phyloP scores from a whole-genome alignment of 2,113 vertebrate species.

The Chlamydotis undulata region DNA sequence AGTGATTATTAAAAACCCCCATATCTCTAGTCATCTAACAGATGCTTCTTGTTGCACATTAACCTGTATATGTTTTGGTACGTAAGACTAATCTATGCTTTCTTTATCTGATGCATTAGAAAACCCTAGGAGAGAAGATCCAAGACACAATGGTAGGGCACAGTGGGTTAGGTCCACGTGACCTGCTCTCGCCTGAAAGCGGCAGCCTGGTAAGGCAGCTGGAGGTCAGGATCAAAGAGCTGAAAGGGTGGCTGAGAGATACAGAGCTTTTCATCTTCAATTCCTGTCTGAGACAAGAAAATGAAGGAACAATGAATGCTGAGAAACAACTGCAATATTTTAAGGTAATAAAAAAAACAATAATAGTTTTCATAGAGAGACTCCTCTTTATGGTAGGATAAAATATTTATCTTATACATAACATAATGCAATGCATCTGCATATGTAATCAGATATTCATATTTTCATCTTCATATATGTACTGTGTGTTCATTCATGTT shows the following conservation, averaged over 20 bases:
- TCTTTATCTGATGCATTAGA: conserved; percentile 80
- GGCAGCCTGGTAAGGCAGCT: conserved; percentile 91
- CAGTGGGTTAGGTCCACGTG: conserved; percentile 76
- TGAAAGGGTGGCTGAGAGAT: conserved; percentile 95
- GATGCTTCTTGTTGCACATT: conserved; percentile 30
- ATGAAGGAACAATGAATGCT: conserved; percentile 80
- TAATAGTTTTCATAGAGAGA: conserved; percentile 61
- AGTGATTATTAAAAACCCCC: not conserved
- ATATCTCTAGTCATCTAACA: not conserved
- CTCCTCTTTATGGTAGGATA: conserved; percentile 63
- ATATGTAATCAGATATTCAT: conserved; percentile 45
- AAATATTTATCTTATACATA: conserved; percentile 67
- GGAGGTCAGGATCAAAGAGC: conserved; percentile 93
- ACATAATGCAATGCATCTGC: conserved; percentile 44
- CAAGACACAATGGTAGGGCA: conserved; percentile 76
- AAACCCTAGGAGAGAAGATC: conserved; percentile 83
- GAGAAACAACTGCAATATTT: conserved; percentile 91
- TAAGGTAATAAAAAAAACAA: conserved; percentile 87
- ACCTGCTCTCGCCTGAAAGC: conserved; percentile 90
- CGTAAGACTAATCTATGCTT: conserved; percentile 67
- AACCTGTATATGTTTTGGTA: conserved; percentile 34
- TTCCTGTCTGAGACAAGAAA: conserved; percentile 90
- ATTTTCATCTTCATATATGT: conserved; percentile 50
- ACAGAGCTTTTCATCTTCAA: conserved; percentile 99
- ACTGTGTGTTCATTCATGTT: conserved; percentile 23